Percentiles rank a stretch among this genome's conserved stretches.
phyloP scores from a whole-genome alignment of 2,888 invertebrate genomes.

The Ophioninae sp. region DNA sequence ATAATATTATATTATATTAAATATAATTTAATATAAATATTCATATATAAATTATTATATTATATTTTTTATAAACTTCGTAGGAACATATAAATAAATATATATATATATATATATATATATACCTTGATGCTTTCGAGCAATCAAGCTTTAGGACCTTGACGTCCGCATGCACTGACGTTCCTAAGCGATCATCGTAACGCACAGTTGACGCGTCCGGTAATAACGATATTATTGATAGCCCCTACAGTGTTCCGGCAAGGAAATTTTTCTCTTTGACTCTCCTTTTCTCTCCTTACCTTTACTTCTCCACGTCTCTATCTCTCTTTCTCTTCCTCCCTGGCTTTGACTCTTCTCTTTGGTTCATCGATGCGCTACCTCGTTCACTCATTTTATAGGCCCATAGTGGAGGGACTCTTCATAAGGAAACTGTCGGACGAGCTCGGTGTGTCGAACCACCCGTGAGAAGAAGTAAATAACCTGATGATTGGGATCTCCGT shows the following conservation, averaged over 20 bases:
- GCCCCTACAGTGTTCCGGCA: slow-evolving; percentile 62
- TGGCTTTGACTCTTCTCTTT: slow-evolving; percentile 29
- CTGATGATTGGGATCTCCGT: slow-evolving; percentile 35
- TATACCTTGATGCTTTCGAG: slow-evolving; percentile 26
- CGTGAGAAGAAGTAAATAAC: slow-evolving; percentile 49
- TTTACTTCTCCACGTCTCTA: slow-evolving; percentile 26
- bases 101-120: neutral
- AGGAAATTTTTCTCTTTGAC: slow-evolving; percentile 33
- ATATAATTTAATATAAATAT: too few species aligned
- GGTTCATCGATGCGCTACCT: slow-evolving; percentile 27
- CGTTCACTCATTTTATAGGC: slow-evolving; percentile 55
- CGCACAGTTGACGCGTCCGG: slow-evolving; percentile 63
- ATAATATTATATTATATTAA: too few species aligned
- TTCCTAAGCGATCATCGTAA: slow-evolving; percentile 56
- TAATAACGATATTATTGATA: slow-evolving; percentile 67
- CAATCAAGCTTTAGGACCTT: slow-evolving; percentile 56
- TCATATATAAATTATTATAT: too few species aligned
- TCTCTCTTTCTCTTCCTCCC: slow-evolving; percentile 24
- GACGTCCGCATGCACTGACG: slow-evolving; percentile 49
- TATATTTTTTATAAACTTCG: too few species aligned
- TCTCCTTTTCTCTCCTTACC: slow-evolving; percentile 2
- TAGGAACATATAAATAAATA: neutral
- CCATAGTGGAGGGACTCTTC: slow-evolving; percentile 47
- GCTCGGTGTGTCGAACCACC: slow-evolving; percentile 49
- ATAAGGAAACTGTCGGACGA: slow-evolving; percentile 57